Percentiles rank a stretch among this genome's conserved stretches.
phyloP scores from a whole-genome alignment of 2,113 vertebrate genomes.

The Sylvilagus bachmani region DNA sequence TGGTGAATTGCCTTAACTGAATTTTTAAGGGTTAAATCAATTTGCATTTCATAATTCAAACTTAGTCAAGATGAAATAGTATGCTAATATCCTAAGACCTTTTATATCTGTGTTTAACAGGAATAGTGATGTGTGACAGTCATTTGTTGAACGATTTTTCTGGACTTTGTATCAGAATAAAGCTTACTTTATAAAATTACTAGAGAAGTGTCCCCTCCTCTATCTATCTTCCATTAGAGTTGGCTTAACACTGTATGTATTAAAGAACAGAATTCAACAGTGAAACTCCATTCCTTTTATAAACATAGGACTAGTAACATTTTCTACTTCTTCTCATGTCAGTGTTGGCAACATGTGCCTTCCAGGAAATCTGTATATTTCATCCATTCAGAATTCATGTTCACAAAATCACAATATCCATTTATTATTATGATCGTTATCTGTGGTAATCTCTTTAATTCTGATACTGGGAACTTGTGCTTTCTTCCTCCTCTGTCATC shows the following conservation, averaged over 20 bases:
- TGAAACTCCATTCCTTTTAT: not conserved
- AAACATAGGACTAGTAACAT: not conserved
- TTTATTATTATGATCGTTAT: not conserved
- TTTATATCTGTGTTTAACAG: not conserved
- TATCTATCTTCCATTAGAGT: not conserved
- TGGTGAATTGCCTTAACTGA: not conserved
- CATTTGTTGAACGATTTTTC: not conserved
- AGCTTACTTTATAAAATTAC: not conserved
- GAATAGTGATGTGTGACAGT: not conserved
- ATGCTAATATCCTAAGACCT: not conserved
- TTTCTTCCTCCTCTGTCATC: not conserved
- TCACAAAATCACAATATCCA: not conserved
- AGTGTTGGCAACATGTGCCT: not conserved
- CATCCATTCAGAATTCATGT: not conserved
- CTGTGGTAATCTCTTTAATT: slow-evolving; percentile 14
- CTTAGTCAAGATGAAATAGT: not conserved
- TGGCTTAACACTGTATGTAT: not conserved
- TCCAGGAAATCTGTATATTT: not conserved
- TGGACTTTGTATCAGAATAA: not conserved
- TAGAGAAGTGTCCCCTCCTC: not conserved
- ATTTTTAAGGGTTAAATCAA: not conserved
- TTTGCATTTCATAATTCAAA: not conserved
- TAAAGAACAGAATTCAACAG: not conserved
- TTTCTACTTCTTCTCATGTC: not conserved
- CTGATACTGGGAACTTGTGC: not conserved